These are phyloP conservation scores for Pelagia noctiluca DNA, from an alignment of 30 jellyfish, hydroid and myxozoan genomes.

Conservation along the genomic window DNA sequence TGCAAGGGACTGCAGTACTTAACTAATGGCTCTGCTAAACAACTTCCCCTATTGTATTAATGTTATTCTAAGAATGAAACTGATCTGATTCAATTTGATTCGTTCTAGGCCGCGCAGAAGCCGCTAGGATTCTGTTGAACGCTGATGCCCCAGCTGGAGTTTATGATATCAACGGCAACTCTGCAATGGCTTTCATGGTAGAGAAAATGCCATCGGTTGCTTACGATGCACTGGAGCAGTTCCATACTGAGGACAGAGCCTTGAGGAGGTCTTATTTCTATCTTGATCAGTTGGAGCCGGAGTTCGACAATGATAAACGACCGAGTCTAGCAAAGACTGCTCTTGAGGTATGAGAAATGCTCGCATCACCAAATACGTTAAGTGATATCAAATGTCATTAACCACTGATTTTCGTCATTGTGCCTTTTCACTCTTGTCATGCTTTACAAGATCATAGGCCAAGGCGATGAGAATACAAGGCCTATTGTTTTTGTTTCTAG, in stretches of 20 bases:
- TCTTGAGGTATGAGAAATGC: constrained; percentile 87
- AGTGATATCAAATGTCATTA: too few species aligned
- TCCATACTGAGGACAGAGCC: constrained; percentile 65
- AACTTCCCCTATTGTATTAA: too few species aligned
- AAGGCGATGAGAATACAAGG: too few species aligned
- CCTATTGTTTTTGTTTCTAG: too few species aligned
- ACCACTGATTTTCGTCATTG: too few species aligned
- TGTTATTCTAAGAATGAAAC: too few species aligned
- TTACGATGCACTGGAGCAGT: constrained; percentile 78
- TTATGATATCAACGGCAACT: constrained; percentile 75
- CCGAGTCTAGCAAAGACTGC: constrained; percentile 63
- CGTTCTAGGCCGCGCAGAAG: constrained; percentile 83
- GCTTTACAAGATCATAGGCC: too few species aligned
- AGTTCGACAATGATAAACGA: constrained; percentile 41
- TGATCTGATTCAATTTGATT: too few species aligned
- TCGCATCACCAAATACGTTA: too few species aligned
- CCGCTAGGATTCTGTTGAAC: constrained; percentile 79
- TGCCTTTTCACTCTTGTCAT: too few species aligned
- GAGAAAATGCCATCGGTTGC: constrained; percentile 95
- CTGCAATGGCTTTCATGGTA: constrained; percentile 78
- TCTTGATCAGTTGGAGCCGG: constrained; percentile 74
- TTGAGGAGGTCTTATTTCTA: constrained; percentile 59
- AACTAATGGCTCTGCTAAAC: too few species aligned
- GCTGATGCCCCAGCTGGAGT: constrained; percentile 91
- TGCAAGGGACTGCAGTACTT: too few species aligned